Conservation (phyloP, 2,888 invertebrate genomes). For the Platerodrilus igneus region DNA sequence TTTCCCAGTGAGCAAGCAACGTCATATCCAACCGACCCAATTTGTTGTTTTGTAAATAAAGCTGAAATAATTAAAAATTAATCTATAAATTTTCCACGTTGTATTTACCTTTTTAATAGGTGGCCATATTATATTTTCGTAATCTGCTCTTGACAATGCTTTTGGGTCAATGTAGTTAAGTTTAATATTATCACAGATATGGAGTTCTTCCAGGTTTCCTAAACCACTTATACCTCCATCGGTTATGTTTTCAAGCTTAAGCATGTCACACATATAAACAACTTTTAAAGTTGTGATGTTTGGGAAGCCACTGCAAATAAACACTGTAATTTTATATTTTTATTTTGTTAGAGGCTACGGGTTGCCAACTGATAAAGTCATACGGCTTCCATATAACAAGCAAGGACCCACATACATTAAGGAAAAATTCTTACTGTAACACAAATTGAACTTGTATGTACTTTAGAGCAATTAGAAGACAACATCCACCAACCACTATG, state of each 20-base stretch:
- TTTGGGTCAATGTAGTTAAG: constrained; percentile 56
- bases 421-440: too few species aligned
- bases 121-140: constrained; percentile 58
- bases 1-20: constrained; percentile 65
- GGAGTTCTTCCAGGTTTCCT: constrained; percentile 53
- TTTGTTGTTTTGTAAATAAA: constrained; percentile 70
- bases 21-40: constrained; percentile 61
- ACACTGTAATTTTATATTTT: too few species aligned
- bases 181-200: constrained; percentile 59
- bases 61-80: too few species aligned
- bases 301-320: constrained; percentile 63
- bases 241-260: constrained; percentile 54
- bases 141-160: constrained; percentile 52
- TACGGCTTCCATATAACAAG: too few species aligned
- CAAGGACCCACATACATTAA: too few species aligned
- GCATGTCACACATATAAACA: constrained; percentile 66
- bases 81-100: too few species aligned
- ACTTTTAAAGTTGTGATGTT: constrained; percentile 56
- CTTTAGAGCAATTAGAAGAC: too few species aligned
- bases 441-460: constrained; percentile 28
- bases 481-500: too few species aligned
- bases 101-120: constrained; percentile 60
- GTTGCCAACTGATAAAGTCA: too few species aligned
- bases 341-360: too few species aligned
- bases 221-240: constrained; percentile 55